Base-by-base conservation (phyloP, 1,140 invertebrate species). In the Drosophila nigrodunni region DNA sequence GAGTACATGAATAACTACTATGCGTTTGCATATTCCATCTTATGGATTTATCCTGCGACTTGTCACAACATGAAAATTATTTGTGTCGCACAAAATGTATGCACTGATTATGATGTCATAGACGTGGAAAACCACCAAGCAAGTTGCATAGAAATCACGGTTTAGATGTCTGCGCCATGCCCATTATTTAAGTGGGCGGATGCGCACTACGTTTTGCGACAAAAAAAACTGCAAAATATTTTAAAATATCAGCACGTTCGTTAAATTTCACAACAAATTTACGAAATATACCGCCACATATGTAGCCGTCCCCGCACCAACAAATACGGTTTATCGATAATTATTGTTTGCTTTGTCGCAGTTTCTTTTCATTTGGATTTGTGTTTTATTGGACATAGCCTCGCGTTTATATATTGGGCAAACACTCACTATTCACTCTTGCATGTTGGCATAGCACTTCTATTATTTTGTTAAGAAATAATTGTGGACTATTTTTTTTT, bases 91-190 rank as follows among this genome's bases (percentile, higher is more conserved):
- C 62, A 80, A 81, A 81, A 66, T 80, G 71, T 81, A 81, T 80
- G 77, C 77, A 72, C 41, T 61, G 72, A 43, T 81, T 82, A 82
- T 82, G 80, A 82, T 82, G 80, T 82, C 80, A 85, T 85, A 80
- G 74, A 77, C 75, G 75, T 74, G 78, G 78, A 80, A 73, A 73
- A 82, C 65, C 79, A 77, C 54, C 58, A 64, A 55, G 57, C 57
- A 21, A 61, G 21, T 74, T 41, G 39, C 65, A 74, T 47, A 68
- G 65, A 69, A 69, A 74, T 61, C 57, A 41, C 57, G 21, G 49
- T 57, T 57, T 55, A 41, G 21, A 55, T 9, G 47, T 15, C 41
- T 43, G 34, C 11, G 21, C 50, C 25, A 49, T 21, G 57, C 11
- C 18, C 57, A 57, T 30, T 49, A 43, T 30, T 52, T 3, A 54